Percentiles rank a stretch among this genome's conserved stretches.
Evolutionary conservation across 2,797 vertebrate species (phyloP).

Genomic region (Ctenopoma multispine): DNA sequence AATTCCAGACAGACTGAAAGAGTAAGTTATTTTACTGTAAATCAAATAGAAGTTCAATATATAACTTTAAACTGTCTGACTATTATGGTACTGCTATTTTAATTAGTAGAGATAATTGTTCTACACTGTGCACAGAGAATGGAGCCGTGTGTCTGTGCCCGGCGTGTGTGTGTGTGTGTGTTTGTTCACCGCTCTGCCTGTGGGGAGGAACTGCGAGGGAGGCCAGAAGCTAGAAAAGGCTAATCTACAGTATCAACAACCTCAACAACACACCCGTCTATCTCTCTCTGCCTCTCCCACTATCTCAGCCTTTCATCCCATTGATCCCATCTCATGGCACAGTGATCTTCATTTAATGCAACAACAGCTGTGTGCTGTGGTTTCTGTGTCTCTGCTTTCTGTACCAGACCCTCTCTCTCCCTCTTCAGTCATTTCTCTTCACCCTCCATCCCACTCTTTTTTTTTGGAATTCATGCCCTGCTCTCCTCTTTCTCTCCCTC

Average conservation of each 20-base stretch:
- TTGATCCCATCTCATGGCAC: constrained; percentile 49
- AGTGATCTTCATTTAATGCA: constrained; percentile 47
- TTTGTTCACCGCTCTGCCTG: constrained; percentile 33
- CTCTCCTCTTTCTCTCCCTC: constrained; percentile 19
- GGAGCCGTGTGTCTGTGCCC: background rate
- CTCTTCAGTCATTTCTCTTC: constrained; percentile 1
- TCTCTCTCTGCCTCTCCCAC: constrained; percentile 15
- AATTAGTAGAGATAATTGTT: constrained; percentile 3
- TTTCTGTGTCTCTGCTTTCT: constrained; percentile 12
- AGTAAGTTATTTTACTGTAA: no score
- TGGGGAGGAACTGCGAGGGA: constrained; percentile 33
- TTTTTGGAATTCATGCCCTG: constrained; percentile 1
- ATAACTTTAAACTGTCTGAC: background rate
- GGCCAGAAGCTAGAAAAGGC: constrained; percentile 29
- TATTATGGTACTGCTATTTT: background rate
- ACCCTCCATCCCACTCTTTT: background rate
- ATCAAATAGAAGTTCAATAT: no score
- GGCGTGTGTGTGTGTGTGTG: constrained; percentile 25
- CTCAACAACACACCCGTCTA: constrained; percentile 12
- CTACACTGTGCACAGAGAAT: background rate
- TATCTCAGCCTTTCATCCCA: constrained; percentile 18
- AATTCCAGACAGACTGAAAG: no score
- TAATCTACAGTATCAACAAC: constrained; percentile 40
- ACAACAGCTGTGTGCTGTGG: constrained; percentile 14
- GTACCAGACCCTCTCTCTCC: background rate